These are phyloP conservation scores for human DNA, from an alignment of 2,113 vertebrate species.

Conservation along the genomic window DNA sequence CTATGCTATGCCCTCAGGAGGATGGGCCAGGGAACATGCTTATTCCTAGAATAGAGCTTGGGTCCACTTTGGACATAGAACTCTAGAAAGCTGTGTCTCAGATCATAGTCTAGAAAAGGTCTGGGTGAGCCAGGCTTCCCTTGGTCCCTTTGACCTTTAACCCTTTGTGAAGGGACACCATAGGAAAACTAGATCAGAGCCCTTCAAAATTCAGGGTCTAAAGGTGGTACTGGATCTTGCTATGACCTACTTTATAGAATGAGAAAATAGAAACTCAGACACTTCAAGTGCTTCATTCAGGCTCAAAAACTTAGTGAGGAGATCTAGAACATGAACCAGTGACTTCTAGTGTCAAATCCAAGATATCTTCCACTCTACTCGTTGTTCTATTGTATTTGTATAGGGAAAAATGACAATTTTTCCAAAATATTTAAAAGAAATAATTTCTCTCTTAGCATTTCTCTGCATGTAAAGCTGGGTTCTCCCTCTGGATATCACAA, in stretches of 20 bases:
- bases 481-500: constrained; percentile 2
- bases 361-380: neutral
- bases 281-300: neutral
- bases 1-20: neutral
- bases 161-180: neutral
- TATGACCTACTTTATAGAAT: neutral
- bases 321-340: neutral
- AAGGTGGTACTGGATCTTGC: neutral
- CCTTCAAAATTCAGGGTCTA: neutral
- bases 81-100: neutral
- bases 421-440: constrained; percentile 28
- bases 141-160: neutral
- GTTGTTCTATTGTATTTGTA: neutral
- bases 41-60: neutral
- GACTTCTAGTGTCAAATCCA: neutral
- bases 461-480: neutral
- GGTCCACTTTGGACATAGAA: neutral
- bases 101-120: neutral
- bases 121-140: neutral
- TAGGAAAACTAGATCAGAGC: neutral
- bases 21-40: neutral
- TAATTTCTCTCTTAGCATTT: neutral
- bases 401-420: neutral
- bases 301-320: neutral
- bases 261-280: neutral